These are phyloP conservation scores for Andrena camellia DNA, from an alignment of 2,888 invertebrate species.

Conservation along the genomic window DNA sequence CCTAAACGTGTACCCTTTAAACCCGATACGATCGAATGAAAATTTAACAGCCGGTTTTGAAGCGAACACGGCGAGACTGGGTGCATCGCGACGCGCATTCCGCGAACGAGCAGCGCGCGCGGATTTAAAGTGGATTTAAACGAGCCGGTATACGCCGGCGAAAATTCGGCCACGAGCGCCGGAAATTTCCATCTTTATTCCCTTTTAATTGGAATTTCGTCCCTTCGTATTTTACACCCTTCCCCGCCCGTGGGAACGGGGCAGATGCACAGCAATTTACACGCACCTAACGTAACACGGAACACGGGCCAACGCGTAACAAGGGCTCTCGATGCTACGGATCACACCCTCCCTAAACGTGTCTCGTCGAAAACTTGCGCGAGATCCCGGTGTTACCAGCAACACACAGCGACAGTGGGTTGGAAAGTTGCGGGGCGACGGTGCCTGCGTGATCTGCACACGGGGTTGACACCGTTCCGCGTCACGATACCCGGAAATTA, in stretches of 20 bases:
- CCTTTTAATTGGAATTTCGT: conserved; percentile 43
- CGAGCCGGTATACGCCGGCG: background rate
- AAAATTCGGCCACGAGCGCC: background rate
- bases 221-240: conserved; percentile 1
- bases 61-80: background rate
- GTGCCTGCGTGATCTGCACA: background rate
- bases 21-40: conserved; percentile 20
- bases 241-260: conserved; percentile 23
- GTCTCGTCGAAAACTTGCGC: conserved; percentile 31
- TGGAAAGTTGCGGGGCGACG: background rate
- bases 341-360: conserved; percentile 25
- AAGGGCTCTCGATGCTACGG: conserved; percentile 1
- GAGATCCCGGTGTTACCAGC: background rate
- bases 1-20: conserved; percentile 21
- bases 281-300: conserved; percentile 22
- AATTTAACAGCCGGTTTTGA: conserved; percentile 31
- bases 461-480: background rate
- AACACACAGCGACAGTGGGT: background rate
- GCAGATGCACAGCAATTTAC: conserved; percentile 43
- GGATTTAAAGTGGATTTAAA: conserved; percentile 37
- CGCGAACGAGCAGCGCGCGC: background rate
- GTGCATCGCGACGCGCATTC: background rate
- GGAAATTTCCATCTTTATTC: conserved; percentile 47
- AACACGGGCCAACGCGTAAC: conserved; percentile 28
- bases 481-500: background rate